Base-by-base conservation (phyloP, 2,797 vertebrate species). In the Sebastes itinus region DNA sequence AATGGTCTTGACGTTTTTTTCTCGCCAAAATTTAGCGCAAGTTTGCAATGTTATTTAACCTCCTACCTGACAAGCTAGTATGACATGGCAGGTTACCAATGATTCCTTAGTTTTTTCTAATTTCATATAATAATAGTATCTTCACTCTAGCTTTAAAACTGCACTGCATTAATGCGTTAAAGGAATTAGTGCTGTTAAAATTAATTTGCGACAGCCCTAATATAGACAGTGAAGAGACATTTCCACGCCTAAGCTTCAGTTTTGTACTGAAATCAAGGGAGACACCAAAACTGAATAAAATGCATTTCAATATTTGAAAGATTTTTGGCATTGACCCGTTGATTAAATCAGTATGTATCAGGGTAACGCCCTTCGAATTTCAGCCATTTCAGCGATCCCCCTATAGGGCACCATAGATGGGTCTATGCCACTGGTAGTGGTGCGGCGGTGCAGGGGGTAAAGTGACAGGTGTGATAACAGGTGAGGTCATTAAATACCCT, bases 401-500 rank as follows among this genome's bases (percentile, higher is more conserved):
- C 32, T 4, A 6, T 4, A 7, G n/a, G 38, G 30, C 62, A 18
- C 68, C 9, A 54, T 25, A 7, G n/a, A 52, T n/a, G 2, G 14
- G 6, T 69, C 22, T 38, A 33, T 68, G 71, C 38, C n/a, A 54
- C 33, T 28, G 28, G 4, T 35, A 11, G 16, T 38, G 77, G 4
- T 54, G 28, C 14, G 7, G 11, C 16, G 18, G 35, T 20, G 25
- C 5, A 28, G 5, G 3, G 52, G 52, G 23, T 27, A 52, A 71
- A 67, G 35, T 60, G 55, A 12, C 16, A 62, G 23, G 9, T 28
- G 46, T 20, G 46, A 25, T 76, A 77, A 72, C 65, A 66, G 46
- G 25, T 64, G 46, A 73, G 2, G 52, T 65, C n/a, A 54, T 78
- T 73, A 70, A 78, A 78, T 60, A 38, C 20, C 67, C 55, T 18